Percentiles rank a stretch among this genome's conserved stretches.
phyloP scores from a whole-genome alignment of 2,888 invertebrate genomes.

The Thysanoteuthis rhombus region DNA sequence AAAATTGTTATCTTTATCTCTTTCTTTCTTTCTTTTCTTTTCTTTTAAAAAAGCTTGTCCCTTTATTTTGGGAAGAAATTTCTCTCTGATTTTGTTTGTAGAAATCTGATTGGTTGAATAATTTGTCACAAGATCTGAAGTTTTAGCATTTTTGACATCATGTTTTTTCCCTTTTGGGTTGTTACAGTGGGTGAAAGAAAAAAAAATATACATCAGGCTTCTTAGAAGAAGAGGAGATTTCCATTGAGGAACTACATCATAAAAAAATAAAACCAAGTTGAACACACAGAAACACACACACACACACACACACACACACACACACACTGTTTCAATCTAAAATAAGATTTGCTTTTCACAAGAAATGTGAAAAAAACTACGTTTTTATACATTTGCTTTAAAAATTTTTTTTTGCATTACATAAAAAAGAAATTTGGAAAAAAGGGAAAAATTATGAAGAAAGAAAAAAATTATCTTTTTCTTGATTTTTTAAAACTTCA shows the following conservation, averaged over 20 bases:
- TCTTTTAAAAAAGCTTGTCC: too few relatives aligned
- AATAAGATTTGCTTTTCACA: background rate
- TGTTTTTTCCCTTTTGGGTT: background rate
- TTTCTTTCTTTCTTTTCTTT: background rate
- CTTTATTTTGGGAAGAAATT: too few relatives aligned
- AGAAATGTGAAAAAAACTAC: background rate
- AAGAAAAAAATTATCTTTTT: background rate
- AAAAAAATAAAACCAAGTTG: background rate
- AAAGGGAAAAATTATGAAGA: background rate
- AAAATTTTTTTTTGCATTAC: background rate
- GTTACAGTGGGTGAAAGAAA: background rate
- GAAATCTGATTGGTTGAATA: background rate
- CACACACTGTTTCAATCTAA: background rate
- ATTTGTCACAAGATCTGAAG: background rate
- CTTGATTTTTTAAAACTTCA: background rate
- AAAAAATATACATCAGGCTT: background rate
- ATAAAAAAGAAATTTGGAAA: background rate
- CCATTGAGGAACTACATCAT: background rate
- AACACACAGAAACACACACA: background rate
- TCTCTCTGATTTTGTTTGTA: background rate
- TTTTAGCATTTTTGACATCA: background rate
- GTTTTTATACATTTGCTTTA: background rate
- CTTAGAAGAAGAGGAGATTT: background rate
- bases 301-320: background rate
- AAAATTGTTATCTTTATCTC: background rate